Conservation (phyloP, 1,140 invertebrate genomes). For the Batillaria attramentaria region DNA sequence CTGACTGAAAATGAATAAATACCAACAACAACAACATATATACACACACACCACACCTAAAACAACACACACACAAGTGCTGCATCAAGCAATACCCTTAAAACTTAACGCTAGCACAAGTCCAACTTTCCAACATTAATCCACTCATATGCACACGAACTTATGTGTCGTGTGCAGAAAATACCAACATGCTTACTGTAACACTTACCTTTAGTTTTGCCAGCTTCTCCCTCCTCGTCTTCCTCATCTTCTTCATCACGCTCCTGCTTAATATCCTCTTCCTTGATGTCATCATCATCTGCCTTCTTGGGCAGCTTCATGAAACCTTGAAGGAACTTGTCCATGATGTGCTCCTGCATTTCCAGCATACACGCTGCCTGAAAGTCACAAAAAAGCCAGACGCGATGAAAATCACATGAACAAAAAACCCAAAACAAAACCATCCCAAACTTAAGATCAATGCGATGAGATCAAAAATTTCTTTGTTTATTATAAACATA, state of each 20-base stretch:
- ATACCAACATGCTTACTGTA: too few species aligned
- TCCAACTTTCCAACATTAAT: too few species aligned
- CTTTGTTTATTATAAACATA: neutral
- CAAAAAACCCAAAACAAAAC: neutral
- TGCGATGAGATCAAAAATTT: neutral
- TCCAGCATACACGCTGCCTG: conserved; percentile 61
- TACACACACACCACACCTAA: too few species aligned
- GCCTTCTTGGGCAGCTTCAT: conserved; percentile 48
- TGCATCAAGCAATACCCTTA: too few species aligned
- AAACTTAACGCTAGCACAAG: too few species aligned
- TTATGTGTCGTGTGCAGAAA: too few species aligned
- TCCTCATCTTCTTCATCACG: conserved; percentile 18
- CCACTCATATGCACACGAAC: too few species aligned
- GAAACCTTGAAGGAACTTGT: conserved; percentile 66
- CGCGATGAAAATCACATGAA: neutral
- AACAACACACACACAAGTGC: too few species aligned
- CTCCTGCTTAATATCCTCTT: conserved; percentile 1
- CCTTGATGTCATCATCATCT: conserved; percentile 19
- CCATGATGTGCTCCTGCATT: conserved; percentile 56
- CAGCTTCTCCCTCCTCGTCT: conserved; percentile 9
- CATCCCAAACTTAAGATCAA: neutral
- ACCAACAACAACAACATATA: too few species aligned
- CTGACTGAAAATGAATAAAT: too few species aligned
- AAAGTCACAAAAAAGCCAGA: conserved; percentile 1
- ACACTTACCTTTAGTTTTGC: conserved; percentile 23